phyloP scores from a whole-genome alignment of 2,888 invertebrate species.

The Isoperla grammatica region DNA sequence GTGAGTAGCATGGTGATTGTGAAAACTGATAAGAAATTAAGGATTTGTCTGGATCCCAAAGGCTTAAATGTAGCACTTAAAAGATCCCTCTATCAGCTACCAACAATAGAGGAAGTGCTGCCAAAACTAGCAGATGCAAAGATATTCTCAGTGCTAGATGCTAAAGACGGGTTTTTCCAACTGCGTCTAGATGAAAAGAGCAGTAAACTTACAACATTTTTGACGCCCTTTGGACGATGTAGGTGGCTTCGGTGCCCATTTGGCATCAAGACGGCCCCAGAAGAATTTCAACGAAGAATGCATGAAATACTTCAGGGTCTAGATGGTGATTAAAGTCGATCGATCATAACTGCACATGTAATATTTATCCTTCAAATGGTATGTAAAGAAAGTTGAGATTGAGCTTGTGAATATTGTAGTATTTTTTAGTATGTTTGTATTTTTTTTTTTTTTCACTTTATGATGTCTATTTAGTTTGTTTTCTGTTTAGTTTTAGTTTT shows the following conservation, averaged over 20 bases:
- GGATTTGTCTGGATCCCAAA: slow-evolving; percentile 29
- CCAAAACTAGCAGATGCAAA: slow-evolving; percentile 27
- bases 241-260: slow-evolving; percentile 29
- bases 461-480: no score
- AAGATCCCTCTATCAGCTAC: slow-evolving; percentile 22
- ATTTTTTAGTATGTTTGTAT: no score
- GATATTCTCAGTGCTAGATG: slow-evolving; percentile 26
- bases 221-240: slow-evolving; percentile 32
- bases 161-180: slow-evolving; percentile 29
- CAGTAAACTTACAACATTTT: slow-evolving; percentile 31
- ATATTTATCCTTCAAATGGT: no score
- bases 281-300: slow-evolving; percentile 26
- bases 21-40: slow-evolving; percentile 20
- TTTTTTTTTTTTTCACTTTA: no score
- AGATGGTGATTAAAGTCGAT: no score
- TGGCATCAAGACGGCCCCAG: slow-evolving; percentile 27
- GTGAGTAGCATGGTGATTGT: slow-evolving; percentile 4
- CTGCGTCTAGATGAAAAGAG: slow-evolving; percentile 29
- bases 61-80: slow-evolving; percentile 27
- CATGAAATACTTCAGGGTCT: slow-evolving; percentile 24
- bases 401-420: no score
- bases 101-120: slow-evolving; percentile 26
- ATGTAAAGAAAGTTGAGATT: no score
- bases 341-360: no score
- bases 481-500: no score